phyloP scores from a whole-genome alignment of 2,888 invertebrate species.

The Brenthis ino region DNA sequence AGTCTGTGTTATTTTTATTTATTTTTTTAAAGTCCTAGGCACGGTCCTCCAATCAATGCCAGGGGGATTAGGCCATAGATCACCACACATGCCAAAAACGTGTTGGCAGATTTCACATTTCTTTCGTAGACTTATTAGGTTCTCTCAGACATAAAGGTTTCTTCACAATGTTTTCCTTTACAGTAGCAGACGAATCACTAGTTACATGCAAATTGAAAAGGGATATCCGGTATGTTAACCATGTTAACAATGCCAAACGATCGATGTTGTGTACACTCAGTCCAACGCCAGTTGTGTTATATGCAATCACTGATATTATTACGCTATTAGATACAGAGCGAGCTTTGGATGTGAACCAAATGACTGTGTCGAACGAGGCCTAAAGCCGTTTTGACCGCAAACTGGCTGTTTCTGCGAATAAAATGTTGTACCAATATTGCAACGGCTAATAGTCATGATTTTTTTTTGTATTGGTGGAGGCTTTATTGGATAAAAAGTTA shows the following conservation, averaged over 20 bases:
- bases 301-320: constrained; percentile 41
- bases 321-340: constrained; percentile 39
- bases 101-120: no score
- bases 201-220: constrained; percentile 23
- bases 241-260: constrained; percentile 31
- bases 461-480: no score
- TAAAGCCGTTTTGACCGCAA: constrained; percentile 40
- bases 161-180: no score
- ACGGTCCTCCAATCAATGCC: no score
- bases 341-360: constrained; percentile 45
- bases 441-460: background rate
- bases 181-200: no score
- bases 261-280: constrained; percentile 31
- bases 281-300: constrained; percentile 39
- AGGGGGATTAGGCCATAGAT: no score
- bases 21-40: no score
- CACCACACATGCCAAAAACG: no score
- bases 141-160: no score
- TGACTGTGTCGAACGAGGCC: constrained; percentile 40
- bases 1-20: no score
- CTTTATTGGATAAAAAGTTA: no score
- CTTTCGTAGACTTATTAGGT: no score
- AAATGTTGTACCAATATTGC: constrained; percentile 30
- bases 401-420: constrained; percentile 36
- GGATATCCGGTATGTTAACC: constrained; percentile 25